phyloP scores from a whole-genome alignment of 2,113 vertebrate species.

The Rynchops niger region DNA sequence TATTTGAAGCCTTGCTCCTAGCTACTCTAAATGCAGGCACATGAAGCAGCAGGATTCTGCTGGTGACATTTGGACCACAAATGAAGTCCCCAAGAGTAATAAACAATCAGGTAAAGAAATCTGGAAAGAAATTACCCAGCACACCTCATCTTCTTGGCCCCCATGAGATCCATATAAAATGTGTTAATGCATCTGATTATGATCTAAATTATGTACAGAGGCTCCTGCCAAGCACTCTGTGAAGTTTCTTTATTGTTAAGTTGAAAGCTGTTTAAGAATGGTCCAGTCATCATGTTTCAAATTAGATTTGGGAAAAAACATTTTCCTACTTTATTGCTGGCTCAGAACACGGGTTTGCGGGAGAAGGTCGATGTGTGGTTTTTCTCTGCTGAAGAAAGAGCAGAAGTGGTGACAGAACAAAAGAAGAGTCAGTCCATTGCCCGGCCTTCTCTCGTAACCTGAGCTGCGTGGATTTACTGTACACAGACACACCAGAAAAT shows the following conservation, averaged over 20 bases:
- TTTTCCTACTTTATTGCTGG: background rate
- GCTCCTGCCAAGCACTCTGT: slow-evolving; percentile 56
- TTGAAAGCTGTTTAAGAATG: slow-evolving; percentile 41
- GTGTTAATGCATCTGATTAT: slow-evolving; percentile 67
- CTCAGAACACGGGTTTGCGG: background rate
- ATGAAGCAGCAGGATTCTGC: slow-evolving; percentile 16
- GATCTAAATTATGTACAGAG: slow-evolving; percentile 61
- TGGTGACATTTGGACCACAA: slow-evolving; percentile 40
- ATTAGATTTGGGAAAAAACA: slow-evolving; percentile 1
- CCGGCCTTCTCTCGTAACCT: background rate
- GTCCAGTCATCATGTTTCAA: slow-evolving; percentile 55
- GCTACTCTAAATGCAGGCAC: slow-evolving; percentile 25
- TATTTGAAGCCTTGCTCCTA: background rate
- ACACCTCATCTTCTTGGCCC: slow-evolving; percentile 35
- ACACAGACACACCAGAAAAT: background rate
- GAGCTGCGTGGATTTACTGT: background rate
- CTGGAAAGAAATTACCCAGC: slow-evolving; percentile 58
- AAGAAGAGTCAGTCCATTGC: background rate
- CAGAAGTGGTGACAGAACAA: background rate
- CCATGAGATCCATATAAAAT: slow-evolving; percentile 55
- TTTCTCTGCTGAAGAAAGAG: background rate
- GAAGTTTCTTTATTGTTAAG: slow-evolving; percentile 44
- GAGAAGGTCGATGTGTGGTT: background rate
- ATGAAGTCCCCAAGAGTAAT: slow-evolving; percentile 51
- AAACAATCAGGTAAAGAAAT: slow-evolving; percentile 62